These are phyloP conservation scores for Osmerus eperlanus DNA, from an alignment of 2,113 vertebrate species.

Conservation along the genomic window DNA sequence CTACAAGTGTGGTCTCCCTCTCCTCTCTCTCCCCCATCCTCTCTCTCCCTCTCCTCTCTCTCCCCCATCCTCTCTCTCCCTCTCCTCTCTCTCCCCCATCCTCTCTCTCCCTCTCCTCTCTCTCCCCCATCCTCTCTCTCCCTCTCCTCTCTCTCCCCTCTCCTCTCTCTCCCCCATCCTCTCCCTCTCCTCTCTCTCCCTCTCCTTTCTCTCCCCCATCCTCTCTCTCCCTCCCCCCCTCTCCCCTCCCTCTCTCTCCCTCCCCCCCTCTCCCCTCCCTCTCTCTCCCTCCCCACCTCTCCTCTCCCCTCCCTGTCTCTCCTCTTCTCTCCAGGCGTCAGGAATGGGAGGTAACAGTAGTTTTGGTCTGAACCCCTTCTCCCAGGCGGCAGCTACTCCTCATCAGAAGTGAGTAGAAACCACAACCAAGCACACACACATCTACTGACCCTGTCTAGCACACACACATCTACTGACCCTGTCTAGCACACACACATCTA, in stretches of 20 bases:
- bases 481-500: too few species aligned
- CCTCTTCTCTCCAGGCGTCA: conserved; percentile 73
- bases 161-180: neutral
- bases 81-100: conserved; percentile 2
- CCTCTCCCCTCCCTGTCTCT: neutral
- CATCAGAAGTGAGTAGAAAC: conserved; percentile 88
- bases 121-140: conserved; percentile 3
- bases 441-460: too few species aligned
- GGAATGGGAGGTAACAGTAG: conserved; percentile 83
- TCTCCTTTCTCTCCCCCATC: neutral
- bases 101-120: neutral
- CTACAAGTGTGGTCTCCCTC: conserved; percentile 62
- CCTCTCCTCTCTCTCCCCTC: neutral
- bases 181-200: conserved; percentile 11
- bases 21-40: neutral
- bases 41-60: conserved; percentile 22
- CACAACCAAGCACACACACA: too few species aligned
- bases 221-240: conserved; percentile 45
- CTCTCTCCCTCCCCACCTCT: too few species aligned
- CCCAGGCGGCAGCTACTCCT: conserved; percentile 85
- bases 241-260: conserved; percentile 30
- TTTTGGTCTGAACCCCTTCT: conserved; percentile 90
- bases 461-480: too few species aligned
- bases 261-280: neutral
- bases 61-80: neutral